A percentile compares a stretch with the other conserved stretches of the same genome.
These are phyloP conservation scores for Dusona sp. DNA, from an alignment of 2,888 invertebrate genomes.

Conservation along the genomic window DNA sequence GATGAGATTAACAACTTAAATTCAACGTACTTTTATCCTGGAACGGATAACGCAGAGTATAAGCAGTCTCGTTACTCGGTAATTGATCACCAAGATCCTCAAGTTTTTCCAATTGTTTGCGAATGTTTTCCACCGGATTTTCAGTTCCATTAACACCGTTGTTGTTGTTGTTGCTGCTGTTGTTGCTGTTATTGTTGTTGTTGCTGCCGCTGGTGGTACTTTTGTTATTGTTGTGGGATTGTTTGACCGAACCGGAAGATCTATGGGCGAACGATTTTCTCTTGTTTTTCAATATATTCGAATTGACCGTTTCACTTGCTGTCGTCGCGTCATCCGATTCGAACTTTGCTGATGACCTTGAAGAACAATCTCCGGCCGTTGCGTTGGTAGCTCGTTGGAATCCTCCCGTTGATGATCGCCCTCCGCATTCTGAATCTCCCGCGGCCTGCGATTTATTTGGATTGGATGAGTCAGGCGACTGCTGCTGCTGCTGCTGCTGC, in stretches of 20 bases:
- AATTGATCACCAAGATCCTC: constrained; percentile 94
- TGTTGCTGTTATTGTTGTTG: constrained; percentile 79
- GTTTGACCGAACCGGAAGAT: constrained; percentile 82
- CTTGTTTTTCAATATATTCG: constrained; percentile 78
- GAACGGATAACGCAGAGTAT: constrained; percentile 93
- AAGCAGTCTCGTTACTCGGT: constrained; percentile 89
- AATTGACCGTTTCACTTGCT: constrained; percentile 81
- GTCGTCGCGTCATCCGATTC: constrained; percentile 84
- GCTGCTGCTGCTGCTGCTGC: not conserved
- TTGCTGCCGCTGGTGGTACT: too few relatives aligned
- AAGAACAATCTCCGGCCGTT: constrained; percentile 51
- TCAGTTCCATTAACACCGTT: constrained; percentile 80
- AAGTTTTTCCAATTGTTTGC: constrained; percentile 92
- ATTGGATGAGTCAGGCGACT: constrained; percentile 42
- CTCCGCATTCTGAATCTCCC: constrained; percentile 73
- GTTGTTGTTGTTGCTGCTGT: constrained; percentile 79
- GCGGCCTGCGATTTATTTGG: constrained; percentile 65
- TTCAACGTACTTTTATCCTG: constrained; percentile 88
- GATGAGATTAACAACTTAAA: too few relatives aligned
- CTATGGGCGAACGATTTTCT: constrained; percentile 78
- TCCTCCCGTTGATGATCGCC: constrained; percentile 65
- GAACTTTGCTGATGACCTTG: constrained; percentile 77
- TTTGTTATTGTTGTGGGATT: constrained; percentile 77
- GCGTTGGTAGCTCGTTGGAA: constrained; percentile 68
- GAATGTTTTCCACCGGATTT: constrained; percentile 90